Percentiles rank a stretch among this genome's conserved stretches.
These are phyloP conservation scores for Macrocentrus cingulum DNA, from an alignment of 1,140 invertebrate genomes.

Conservation along the genomic window DNA sequence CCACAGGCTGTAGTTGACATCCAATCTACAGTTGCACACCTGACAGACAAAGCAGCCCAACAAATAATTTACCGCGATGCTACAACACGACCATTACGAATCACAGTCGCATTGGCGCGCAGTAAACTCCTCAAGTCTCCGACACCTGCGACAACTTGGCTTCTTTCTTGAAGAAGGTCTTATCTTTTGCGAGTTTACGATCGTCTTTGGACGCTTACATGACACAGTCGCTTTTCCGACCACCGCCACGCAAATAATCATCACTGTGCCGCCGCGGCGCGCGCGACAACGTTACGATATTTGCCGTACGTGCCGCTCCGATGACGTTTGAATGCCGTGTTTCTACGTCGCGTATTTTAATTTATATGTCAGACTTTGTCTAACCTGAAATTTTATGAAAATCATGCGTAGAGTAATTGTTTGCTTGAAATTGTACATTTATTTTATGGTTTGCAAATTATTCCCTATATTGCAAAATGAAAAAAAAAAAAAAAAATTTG, in stretches of 20 bases:
- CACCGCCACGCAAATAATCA: slow-evolving; percentile 10
- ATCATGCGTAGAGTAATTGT: too few relatives aligned
- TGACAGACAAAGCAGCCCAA: too few relatives aligned
- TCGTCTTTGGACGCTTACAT: background rate
- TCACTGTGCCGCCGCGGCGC: background rate
- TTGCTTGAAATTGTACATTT: too few relatives aligned
- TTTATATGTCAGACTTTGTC: too few relatives aligned
- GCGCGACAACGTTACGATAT: slow-evolving; percentile 35
- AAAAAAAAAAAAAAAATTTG: too few relatives aligned
- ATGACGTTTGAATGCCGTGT: slow-evolving; percentile 6
- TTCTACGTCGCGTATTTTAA: slow-evolving; percentile 11
- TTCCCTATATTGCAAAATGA: too few relatives aligned
- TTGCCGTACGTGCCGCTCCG: slow-evolving; percentile 41
- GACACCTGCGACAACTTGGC: slow-evolving; percentile 21
- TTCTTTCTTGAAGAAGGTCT: slow-evolving; percentile 12
- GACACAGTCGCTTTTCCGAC: slow-evolving; percentile 22
- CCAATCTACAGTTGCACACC: too few relatives aligned
- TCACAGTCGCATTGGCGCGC: background rate
- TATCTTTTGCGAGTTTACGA: slow-evolving; percentile 25
- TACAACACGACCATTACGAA: too few relatives aligned
- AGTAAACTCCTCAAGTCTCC: slow-evolving; percentile 24
- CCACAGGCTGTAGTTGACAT: too few relatives aligned
- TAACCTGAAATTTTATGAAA: too few relatives aligned
- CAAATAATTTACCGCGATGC: too few relatives aligned
- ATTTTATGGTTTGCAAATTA: too few relatives aligned